Evolutionary conservation across 2,888 invertebrate species (phyloP).

Genomic region (Drosophila engyochracea): DNA sequence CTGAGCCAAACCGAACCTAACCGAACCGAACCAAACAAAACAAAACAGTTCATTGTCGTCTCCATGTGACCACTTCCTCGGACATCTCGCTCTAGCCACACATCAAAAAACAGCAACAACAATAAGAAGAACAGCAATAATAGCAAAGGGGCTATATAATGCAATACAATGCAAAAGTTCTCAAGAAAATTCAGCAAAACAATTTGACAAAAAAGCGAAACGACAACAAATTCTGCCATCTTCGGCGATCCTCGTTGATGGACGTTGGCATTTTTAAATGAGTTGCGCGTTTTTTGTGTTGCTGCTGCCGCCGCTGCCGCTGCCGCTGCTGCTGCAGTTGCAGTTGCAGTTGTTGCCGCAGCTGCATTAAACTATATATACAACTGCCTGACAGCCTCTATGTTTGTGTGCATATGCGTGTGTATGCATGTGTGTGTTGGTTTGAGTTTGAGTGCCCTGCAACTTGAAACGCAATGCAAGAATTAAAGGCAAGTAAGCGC

Average conservation of each 20-base stretch:
- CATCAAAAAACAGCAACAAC: slow-evolving; percentile 15
- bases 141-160: slow-evolving; percentile 57
- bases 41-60: slow-evolving; percentile 81
- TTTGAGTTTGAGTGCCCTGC: slow-evolving; percentile 73
- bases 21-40: slow-evolving; percentile 44
- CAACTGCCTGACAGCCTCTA: slow-evolving; percentile 51
- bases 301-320: slow-evolving; percentile 25
- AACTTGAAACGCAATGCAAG: slow-evolving; percentile 80
- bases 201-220: slow-evolving; percentile 82
- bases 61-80: slow-evolving; percentile 76
- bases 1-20: slow-evolving; percentile 21
- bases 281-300: slow-evolving; percentile 76
- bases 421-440: slow-evolving; percentile 30
- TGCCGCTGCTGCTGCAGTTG: slow-evolving; percentile 5
- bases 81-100: slow-evolving; percentile 72
- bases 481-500: slow-evolving; percentile 80
- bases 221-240: slow-evolving; percentile 83
- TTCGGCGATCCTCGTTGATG: slow-evolving; percentile 82
- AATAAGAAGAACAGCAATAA: slow-evolving; percentile 30
- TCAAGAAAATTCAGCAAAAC: slow-evolving; percentile 82
- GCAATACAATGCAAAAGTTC: slow-evolving; percentile 82
- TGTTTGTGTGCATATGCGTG: slow-evolving; percentile 6
- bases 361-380: slow-evolving; percentile 79
- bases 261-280: slow-evolving; percentile 82
- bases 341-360: slow-evolving; percentile 69